phyloP scores from a whole-genome alignment of 2,888 invertebrate species.

The Drosophila neonasuta region DNA sequence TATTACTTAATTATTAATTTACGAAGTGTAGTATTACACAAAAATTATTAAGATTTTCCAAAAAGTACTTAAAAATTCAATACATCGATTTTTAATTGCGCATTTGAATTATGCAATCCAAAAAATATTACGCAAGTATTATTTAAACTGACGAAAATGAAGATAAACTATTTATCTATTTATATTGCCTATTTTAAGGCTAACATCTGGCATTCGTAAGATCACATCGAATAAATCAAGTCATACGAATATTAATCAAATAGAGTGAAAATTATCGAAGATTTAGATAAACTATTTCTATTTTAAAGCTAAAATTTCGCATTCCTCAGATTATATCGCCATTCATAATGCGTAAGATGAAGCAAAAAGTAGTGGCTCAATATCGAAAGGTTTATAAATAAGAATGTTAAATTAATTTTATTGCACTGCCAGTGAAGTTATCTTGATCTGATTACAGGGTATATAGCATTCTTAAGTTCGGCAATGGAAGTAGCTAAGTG shows the following conservation, averaged over 20 bases:
- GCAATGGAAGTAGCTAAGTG: neutral
- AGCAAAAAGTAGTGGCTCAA: neutral
- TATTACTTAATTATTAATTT: no score
- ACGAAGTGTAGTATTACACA: no score
- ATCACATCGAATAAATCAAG: no score
- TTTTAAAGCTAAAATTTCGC: neutral
- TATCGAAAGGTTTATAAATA: neutral
- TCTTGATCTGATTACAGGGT: conserved; percentile 16
- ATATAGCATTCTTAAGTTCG: neutral
- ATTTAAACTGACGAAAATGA: neutral
- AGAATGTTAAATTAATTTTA: neutral
- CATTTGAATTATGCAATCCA: no score
- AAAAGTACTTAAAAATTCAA: no score
- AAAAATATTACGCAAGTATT: neutral
- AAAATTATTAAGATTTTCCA: no score
- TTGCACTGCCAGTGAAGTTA: no score
- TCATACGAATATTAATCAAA: no score
- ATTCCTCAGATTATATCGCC: neutral
- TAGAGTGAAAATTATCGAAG: no score
- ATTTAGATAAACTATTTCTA: neutral
- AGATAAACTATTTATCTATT: neutral
- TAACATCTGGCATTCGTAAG: neutral
- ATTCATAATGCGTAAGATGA: neutral
- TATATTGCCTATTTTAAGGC: neutral
- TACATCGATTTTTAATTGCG: no score